Percentiles rank a stretch among this genome's conserved stretches.
Conservation (phyloP, 2,113 vertebrate species). For the Colius striatus region DNA sequence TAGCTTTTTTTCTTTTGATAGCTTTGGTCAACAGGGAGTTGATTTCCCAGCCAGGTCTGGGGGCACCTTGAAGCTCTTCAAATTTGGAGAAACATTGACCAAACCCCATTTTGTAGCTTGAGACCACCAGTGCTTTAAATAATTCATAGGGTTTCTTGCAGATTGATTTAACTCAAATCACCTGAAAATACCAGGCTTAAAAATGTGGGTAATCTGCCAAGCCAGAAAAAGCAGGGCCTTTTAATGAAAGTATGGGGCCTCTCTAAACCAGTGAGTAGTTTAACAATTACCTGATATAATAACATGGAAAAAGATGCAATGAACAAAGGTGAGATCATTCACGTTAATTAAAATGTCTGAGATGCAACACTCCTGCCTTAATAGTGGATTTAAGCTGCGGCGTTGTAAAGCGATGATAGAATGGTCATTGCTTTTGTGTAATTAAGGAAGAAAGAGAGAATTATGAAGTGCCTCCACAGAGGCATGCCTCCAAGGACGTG, state of each 20-base stretch:
- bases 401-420: not conserved
- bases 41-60: not conserved
- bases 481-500: fast-evolving
- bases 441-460: not conserved
- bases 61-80: not conserved
- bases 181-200: not conserved
- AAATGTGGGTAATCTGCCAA: not conserved
- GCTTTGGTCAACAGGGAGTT: conserved; percentile 3
- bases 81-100: not conserved
- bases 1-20: not conserved
- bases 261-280: conserved; percentile 35
- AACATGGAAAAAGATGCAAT: conserved; percentile 22
- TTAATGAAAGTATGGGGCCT: conserved; percentile 13
- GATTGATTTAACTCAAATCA: conserved; percentile 31
- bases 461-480: not conserved
- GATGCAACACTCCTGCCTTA: conserved; percentile 4
- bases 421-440: not conserved
- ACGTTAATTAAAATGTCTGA: conserved; percentile 60
- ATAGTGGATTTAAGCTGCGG: not conserved
- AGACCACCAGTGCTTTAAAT: not conserved
- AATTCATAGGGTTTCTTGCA: not conserved
- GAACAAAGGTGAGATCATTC: conserved; percentile 62
- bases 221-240: not conserved
- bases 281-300: conserved; percentile 48
- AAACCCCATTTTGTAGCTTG: not conserved